These are phyloP conservation scores for Acanthosepion lycidas DNA, from an alignment of 2,888 invertebrate species.

Conservation along the genomic window DNA sequence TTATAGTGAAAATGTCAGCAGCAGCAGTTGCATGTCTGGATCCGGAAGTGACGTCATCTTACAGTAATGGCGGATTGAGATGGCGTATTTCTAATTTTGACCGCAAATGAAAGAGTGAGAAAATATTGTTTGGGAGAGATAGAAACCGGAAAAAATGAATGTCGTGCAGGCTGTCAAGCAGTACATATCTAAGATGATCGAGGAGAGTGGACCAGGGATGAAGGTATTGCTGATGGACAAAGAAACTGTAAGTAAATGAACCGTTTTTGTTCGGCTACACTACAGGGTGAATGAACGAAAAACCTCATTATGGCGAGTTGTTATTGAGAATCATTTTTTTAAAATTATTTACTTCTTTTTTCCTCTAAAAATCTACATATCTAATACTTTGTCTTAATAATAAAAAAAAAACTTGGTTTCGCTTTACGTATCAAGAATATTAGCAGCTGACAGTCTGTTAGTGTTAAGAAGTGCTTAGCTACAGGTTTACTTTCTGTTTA, in stretches of 20 bases:
- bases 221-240: slow-evolving; percentile 98
- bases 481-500: not conserved
- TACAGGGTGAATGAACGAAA: not conserved
- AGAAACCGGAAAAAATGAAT: slow-evolving; percentile 81
- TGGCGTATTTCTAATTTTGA: not conserved
- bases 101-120: not conserved
- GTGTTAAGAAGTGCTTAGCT: too few species aligned
- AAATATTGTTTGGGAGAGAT: slow-evolving; percentile 37
- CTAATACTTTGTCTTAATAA: not conserved
- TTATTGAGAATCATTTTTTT: not conserved
- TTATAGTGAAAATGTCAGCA: not conserved
- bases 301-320: not conserved
- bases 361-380: not conserved
- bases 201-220: slow-evolving; percentile 98
- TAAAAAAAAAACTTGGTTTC: not conserved
- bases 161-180: slow-evolving; percentile 92
- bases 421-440: not conserved
- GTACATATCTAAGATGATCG: slow-evolving; percentile 97
- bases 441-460: not conserved
- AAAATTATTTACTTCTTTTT: too few species aligned
- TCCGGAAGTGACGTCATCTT: slow-evolving; percentile 46
- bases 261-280: too few species aligned
- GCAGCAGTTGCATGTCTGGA: not conserved
- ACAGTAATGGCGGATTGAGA: slow-evolving; percentile 21
- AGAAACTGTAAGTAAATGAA: slow-evolving; percentile 84